phyloP scores from a whole-genome alignment of 30 jellyfish, hydroid and myxozoan species.

The Chrysaora quinquecirrha region DNA sequence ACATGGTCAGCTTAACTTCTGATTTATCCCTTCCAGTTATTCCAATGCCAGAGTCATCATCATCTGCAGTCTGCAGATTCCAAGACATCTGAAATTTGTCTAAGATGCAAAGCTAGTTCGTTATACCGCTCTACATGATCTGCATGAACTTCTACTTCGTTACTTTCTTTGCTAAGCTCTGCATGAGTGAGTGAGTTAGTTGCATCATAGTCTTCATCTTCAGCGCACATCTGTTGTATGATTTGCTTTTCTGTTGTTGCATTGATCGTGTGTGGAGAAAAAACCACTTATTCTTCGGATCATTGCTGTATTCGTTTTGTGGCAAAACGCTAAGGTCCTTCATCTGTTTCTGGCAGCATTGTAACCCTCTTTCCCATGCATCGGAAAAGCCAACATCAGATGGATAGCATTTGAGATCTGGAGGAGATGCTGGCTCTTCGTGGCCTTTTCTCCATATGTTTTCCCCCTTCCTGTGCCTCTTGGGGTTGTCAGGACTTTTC shows the following conservation, averaged over 20 bases:
- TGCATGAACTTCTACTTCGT: not conserved
- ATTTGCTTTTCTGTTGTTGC: slow-evolving; percentile 34
- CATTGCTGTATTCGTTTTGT: not conserved
- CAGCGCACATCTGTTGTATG: slow-evolving; percentile 13
- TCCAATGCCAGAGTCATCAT: not conserved
- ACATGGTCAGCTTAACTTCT: slow-evolving; percentile 5
- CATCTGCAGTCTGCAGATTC: too few species aligned
- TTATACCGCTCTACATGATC: slow-evolving; percentile 4
- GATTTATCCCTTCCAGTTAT: not conserved
- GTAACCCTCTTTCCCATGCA: slow-evolving; percentile 28
- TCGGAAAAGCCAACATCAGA: slow-evolving; percentile 7
- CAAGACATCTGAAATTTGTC: slow-evolving; percentile 12
- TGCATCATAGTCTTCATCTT: not conserved
- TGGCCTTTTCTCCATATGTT: slow-evolving; percentile 34
- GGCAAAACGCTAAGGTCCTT: slow-evolving; percentile 8
- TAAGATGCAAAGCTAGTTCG: slow-evolving; percentile 33
- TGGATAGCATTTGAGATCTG: not conserved
- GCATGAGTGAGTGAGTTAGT: not conserved
- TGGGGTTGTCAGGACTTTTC: slow-evolving; percentile 37
- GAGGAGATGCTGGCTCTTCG: not conserved
- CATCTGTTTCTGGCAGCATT: not conserved
- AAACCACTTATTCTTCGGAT: slow-evolving; percentile 14
- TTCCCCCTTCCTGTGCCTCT: slow-evolving; percentile 17
- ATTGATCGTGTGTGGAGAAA: slow-evolving; percentile 4
- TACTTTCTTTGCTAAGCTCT: not conserved